Conservation (phyloP, 64 coral and sea anemone genomes). For the Dendronephthya gigantea region DNA sequence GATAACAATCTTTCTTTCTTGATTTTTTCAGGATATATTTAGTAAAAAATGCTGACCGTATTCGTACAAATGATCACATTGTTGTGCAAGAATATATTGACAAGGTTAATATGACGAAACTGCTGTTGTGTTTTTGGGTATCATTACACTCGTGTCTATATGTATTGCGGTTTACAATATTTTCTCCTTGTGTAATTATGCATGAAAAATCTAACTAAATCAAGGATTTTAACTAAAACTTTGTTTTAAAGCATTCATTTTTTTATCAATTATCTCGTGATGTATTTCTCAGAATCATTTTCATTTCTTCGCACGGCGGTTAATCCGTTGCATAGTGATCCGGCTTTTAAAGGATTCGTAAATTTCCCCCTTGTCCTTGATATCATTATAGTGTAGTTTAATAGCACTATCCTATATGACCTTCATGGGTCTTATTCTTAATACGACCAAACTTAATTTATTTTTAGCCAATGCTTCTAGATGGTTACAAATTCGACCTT, state of each 20-base stretch:
- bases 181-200: no score
- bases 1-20: no score
- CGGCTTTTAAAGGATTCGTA: no score
- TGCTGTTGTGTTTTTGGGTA: neutral
- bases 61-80: slow-evolving; percentile 80
- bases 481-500: slow-evolving; percentile 95
- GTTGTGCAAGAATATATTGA: slow-evolving; percentile 95
- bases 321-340: neutral
- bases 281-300: no score
- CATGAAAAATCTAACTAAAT: no score
- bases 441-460: neutral
- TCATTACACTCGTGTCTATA: neutral
- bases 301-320: neutral
- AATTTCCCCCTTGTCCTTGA: no score
- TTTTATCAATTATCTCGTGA: no score
- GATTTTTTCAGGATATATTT: slow-evolving; percentile 80
- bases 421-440: no score
- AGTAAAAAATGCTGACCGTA: slow-evolving; percentile 63
- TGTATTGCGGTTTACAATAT: neutral
- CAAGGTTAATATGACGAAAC: slow-evolving; percentile 19
- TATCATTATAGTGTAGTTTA: no score
- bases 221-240: no score
- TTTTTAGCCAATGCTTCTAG: slow-evolving; percentile 61
- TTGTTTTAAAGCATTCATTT: no score
- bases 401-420: no score